phyloP scores from a whole-genome alignment of 37 sponge, comb jelly and placozoan species.

The Chondrilla cf. caribensis region DNA sequence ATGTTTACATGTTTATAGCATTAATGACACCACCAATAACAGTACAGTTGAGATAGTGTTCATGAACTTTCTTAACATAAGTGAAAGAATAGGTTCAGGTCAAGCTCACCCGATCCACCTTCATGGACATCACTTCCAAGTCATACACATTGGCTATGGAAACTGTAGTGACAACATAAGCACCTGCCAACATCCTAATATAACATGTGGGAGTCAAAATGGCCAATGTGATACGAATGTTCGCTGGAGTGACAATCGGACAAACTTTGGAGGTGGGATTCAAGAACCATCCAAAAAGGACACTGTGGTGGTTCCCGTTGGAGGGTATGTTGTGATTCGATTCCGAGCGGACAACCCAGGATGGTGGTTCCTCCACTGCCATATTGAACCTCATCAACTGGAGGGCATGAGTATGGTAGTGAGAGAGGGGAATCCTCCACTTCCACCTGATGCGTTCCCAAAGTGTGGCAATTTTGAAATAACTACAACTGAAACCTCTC shows the following conservation, averaged over 20 bases:
- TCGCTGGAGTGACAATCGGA: background rate
- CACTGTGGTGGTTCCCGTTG: conserved; percentile 6
- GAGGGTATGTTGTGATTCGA: conserved; percentile 4
- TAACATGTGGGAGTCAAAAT: background rate
- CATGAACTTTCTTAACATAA: background rate
- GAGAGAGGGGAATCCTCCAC: no score
- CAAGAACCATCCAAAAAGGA: background rate
- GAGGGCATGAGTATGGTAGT: conserved; percentile 5
- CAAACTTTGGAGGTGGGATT: no score
- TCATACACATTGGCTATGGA: conserved; percentile 61
- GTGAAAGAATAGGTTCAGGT: background rate
- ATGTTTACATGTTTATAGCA: background rate
- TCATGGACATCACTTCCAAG: conserved; percentile 70
- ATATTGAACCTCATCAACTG: conserved; percentile 9
- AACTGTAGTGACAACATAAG: conserved; percentile 2
- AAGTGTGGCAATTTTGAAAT: no score
- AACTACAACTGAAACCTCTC: no score
- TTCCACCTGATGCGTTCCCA: background rate
- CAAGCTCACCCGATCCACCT: conserved; percentile 68
- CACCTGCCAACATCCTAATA: no score
- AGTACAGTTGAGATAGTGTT: background rate
- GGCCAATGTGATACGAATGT: background rate
- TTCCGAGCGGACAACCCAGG: background rate
- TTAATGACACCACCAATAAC: background rate
- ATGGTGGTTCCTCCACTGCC: conserved; percentile 5